Percentiles rank a stretch among this genome's conserved stretches.
Conservation (phyloP, 1,140 invertebrate genomes). For the Pentalonia nigronervosa region DNA sequence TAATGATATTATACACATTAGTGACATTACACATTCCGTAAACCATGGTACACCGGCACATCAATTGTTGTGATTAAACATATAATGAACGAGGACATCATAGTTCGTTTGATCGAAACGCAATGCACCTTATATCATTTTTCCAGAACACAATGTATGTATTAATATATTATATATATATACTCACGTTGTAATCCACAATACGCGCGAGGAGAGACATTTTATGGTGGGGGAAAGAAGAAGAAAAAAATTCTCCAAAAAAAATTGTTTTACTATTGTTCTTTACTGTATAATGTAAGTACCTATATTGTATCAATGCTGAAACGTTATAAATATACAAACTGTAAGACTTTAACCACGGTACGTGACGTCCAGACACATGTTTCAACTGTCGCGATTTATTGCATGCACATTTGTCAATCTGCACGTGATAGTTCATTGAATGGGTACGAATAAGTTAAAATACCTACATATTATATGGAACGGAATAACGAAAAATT, state of each 20-base stretch:
- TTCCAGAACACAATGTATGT: constrained; percentile 19
- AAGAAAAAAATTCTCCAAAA: constrained; percentile 19
- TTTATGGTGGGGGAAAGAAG: background rate
- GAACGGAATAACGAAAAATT: background rate
- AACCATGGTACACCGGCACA: background rate
- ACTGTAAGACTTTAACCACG: background rate
- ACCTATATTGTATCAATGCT: background rate
- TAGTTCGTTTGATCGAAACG: constrained; percentile 12
- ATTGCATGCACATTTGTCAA: background rate
- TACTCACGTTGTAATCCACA: background rate
- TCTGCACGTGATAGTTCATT: background rate
- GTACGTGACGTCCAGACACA: constrained; percentile 13
- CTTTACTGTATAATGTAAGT: background rate
- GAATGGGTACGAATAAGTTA: constrained; percentile 4
- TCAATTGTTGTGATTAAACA: constrained; percentile 32
- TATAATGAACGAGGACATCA: background rate
- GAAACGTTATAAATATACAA: background rate
- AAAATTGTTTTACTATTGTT: constrained; percentile 14
- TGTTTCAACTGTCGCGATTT: constrained; percentile 9
- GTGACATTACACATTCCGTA: background rate
- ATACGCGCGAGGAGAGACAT: background rate
- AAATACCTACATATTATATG: background rate
- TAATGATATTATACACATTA: background rate
- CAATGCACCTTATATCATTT: background rate
- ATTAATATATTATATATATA: background rate